Evolutionary conservation across 2,113 vertebrate genomes (phyloP), one percentile per base, ranked within the genome.

Genomic region (Mirza zaza): DNA sequence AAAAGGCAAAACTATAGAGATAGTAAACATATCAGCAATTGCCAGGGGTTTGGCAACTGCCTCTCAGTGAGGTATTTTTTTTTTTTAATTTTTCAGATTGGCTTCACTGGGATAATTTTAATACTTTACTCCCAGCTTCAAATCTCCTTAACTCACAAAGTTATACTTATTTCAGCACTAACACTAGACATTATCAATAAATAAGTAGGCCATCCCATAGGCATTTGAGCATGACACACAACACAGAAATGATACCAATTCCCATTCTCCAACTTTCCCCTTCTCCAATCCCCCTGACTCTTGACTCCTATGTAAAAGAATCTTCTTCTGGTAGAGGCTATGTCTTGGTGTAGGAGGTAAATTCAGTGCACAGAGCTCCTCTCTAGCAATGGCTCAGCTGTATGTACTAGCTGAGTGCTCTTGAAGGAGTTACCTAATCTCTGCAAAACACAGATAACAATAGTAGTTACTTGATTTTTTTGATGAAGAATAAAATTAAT

Each of bases 31-130:
- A 59, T 84, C 6, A 67, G 17, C 68, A 21, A 93, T 48, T 94
- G 13, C 29, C 36, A 65, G 32, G 42, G 4, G 7, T 10, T 87
- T 70, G 75, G 61, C 48, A 67, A 3, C 32, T 36, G 34, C 27
- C 42, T 12, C 4, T 87, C 23, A 79, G 2, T 77, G 29, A 90
- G 12, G 8, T 42, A 12, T n/a, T 15, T 27, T 75, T 11, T 11
- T n/a, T 55, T 55, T 55, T 48, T 18, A 45, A 17, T 39, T 34
- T 34, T 88, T 7, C 63, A 84, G 36, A 52, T 65, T 73, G 36
- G 27, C 20, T 95, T 94, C 61, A 73, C 70, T 86, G 50, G 23
- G 42, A 63, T 76, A 85, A 71, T 73, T 96, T 83, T 90, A 83
- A 77, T 63, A 50, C 52, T 71, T 95, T 25, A 65, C 10, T 81